phyloP scores from a whole-genome alignment of 2,797 vertebrate species.

The Brotula barbata region DNA sequence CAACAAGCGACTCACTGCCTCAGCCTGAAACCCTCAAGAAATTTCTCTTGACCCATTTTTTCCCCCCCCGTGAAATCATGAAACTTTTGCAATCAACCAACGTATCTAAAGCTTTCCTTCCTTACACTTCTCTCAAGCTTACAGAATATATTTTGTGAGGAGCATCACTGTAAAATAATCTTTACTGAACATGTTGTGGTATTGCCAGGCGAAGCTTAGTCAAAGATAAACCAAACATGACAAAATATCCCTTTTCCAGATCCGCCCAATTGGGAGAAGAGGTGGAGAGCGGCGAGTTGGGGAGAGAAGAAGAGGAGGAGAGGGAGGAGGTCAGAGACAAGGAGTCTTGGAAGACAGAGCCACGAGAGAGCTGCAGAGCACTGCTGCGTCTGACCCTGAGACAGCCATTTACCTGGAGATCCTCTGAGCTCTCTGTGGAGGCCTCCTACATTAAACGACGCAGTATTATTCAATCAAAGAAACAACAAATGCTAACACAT shows the following conservation, averaged over 20 bases:
- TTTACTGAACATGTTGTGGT: not conserved
- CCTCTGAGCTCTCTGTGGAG: slow-evolving; percentile 58
- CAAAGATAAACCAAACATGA: not conserved
- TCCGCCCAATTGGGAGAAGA: slow-evolving; percentile 62
- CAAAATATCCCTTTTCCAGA: slow-evolving; percentile 47
- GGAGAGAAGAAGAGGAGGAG: slow-evolving; percentile 52
- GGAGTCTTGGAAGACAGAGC: slow-evolving; percentile 35
- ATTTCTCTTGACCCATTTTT: no score
- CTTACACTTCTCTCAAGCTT: no score
- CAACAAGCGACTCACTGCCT: no score
- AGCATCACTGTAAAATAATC: not conserved
- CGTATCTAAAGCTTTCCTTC: no score
- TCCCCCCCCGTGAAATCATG: no score
- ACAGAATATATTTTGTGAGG: no score
- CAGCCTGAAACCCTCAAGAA: no score
- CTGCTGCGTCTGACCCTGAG: slow-evolving; percentile 61
- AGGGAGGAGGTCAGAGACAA: slow-evolving; percentile 35
- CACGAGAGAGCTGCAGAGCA: slow-evolving; percentile 44
- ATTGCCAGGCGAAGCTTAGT: not conserved
- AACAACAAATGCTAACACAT: not conserved
- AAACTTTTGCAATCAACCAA: no score
- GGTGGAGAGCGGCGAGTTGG: slow-evolving; percentile 52
- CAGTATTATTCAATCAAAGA: not conserved
- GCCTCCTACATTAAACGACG: slow-evolving; percentile 5
- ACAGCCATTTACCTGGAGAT: slow-evolving; percentile 79